Percentiles rank a stretch among this genome's conserved stretches.
These are phyloP conservation scores for Prunella strophiata DNA, from an alignment of 2,797 vertebrate genomes.

Conservation along the genomic window DNA sequence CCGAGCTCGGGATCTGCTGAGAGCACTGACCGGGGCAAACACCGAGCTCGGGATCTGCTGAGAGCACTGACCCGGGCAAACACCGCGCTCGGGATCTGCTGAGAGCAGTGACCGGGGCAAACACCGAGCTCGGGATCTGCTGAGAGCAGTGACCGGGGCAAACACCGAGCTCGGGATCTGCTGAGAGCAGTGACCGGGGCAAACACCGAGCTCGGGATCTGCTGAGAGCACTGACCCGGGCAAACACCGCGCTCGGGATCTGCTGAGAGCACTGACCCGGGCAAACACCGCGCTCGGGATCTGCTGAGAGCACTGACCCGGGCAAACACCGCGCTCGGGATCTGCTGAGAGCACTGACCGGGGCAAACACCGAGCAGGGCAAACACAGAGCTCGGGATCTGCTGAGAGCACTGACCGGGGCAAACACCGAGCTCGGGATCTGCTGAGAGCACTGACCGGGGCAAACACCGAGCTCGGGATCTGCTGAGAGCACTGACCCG, in stretches of 20 bases:
- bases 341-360: not conserved
- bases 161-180: not conserved
- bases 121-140: not conserved
- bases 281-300: not conserved
- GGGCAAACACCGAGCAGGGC: too few species aligned
- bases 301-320: accelerated
- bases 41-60: not conserved
- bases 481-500: accelerated
- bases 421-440: not conserved
- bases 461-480: not conserved
- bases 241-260: not conserved
- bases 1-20: not conserved
- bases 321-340: not conserved
- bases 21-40: not conserved
- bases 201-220: not conserved
- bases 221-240: not conserved
- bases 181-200: too few species aligned
- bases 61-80: not conserved
- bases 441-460: not conserved
- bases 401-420: not conserved
- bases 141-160: not conserved
- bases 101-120: too few species aligned
- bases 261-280: too few species aligned
- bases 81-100: not conserved
- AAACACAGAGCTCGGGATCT: not conserved